These are phyloP conservation scores for Aleiodes alternator DNA, from an alignment of 2,888 invertebrate species.

Conservation along the genomic window DNA sequence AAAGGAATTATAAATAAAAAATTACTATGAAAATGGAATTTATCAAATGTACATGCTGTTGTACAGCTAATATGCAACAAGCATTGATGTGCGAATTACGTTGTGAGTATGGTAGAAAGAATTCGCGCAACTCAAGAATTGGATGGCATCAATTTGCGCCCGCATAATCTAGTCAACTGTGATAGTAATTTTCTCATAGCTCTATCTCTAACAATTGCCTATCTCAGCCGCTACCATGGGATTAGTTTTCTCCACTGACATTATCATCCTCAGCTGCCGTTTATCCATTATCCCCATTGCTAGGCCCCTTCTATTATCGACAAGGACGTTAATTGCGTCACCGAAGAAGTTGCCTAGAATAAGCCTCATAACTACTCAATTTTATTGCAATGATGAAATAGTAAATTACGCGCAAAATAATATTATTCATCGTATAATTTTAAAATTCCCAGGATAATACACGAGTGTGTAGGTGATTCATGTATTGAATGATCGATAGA, in stretches of 20 bases:
- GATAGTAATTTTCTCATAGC: conserved; percentile 64
- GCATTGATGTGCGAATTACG: neutral
- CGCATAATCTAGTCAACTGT: conserved; percentile 55
- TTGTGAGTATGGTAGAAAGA: conserved; percentile 5
- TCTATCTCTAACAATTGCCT: conserved; percentile 34
- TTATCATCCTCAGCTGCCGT: conserved; percentile 57
- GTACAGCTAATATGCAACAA: too few relatives aligned
- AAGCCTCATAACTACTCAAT: conserved; percentile 11
- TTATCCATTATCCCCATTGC: conserved; percentile 36
- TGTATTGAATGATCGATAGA: too few relatives aligned
- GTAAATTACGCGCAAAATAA: neutral
- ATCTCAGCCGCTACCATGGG: conserved; percentile 49
- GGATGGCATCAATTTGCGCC: conserved; percentile 57
- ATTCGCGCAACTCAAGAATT: conserved; percentile 32
- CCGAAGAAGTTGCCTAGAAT: conserved; percentile 8
- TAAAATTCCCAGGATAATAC: neutral
- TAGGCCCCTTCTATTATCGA: conserved; percentile 61
- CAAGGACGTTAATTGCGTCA: conserved; percentile 66
- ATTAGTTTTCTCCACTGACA: conserved; percentile 63
- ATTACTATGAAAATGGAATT: too few relatives aligned
- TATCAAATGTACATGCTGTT: too few relatives aligned
- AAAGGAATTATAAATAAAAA: too few relatives aligned
- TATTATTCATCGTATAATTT: conserved; percentile 11
- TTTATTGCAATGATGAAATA: conserved; percentile 8
- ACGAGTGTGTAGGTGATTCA: too few relatives aligned